A percentile compares a stretch with the other conserved stretches of the same genome.
phyloP scores from a whole-genome alignment of 2,797 vertebrate genomes.

The Pantherophis vulpinus region DNA sequence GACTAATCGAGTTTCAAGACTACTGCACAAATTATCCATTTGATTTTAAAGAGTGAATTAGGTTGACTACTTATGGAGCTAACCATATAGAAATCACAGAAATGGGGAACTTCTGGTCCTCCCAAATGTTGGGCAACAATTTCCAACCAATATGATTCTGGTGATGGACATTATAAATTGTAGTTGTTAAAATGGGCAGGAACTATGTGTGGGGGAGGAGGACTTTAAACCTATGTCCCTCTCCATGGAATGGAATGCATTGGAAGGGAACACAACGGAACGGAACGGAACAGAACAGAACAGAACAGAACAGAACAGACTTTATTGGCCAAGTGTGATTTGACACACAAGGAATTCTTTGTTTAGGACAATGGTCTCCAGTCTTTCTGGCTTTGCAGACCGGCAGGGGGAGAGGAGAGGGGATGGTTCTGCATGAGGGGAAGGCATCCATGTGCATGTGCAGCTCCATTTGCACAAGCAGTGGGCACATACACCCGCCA shows the following conservation, averaged over 20 bases:
- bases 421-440: not conserved
- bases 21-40: not conserved
- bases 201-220: not conserved
- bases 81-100: not conserved
- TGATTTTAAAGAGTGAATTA: not conserved
- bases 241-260: too few species aligned
- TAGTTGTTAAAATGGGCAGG: not conserved
- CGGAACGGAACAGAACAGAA: not conserved
- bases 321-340: not conserved
- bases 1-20: not conserved
- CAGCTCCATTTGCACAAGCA: not conserved
- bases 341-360: not conserved
- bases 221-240: not conserved
- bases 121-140: not conserved
- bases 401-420: rapidly evolving
- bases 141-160: not conserved
- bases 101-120: not conserved
- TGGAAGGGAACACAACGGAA: too few species aligned
- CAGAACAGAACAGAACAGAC: not conserved
- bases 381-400: not conserved
- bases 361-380: not conserved
- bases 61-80: not conserved
- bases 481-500: not conserved
- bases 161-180: not conserved
- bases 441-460: not conserved